A percentile compares a stretch with the other conserved stretches of the same genome.
phyloP scores from a whole-genome alignment of 2,797 vertebrate species.

The Propithecus perrieri region DNA sequence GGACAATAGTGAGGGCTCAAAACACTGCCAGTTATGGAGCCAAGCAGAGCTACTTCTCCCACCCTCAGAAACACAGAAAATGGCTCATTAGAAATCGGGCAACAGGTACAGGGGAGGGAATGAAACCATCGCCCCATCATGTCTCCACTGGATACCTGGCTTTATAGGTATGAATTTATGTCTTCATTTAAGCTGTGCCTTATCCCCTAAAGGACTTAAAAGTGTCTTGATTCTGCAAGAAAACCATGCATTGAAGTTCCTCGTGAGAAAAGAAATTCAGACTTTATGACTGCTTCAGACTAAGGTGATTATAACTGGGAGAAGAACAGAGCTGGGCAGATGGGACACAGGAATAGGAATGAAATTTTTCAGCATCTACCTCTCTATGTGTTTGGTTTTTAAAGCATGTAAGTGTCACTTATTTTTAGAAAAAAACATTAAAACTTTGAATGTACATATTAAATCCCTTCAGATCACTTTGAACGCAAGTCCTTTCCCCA shows the following conservation, averaged over 20 bases:
- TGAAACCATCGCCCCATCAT: neutral
- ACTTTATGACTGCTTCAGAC: neutral
- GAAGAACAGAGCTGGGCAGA: neutral
- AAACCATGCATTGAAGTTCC: neutral
- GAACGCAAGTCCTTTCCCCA: neutral
- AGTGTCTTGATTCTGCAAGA: neutral
- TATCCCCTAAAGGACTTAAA: neutral
- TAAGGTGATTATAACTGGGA: neutral
- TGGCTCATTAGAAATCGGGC: neutral
- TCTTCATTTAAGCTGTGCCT: neutral
- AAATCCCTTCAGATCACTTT: neutral
- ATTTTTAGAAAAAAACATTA: conserved; percentile 22
- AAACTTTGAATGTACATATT: neutral
- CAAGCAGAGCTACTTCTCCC: neutral
- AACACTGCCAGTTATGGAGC: neutral
- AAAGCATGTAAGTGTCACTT: neutral
- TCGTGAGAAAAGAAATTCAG: neutral
- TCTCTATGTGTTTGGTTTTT: neutral
- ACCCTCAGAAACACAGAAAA: neutral
- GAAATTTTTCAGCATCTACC: neutral
- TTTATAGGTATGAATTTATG: neutral
- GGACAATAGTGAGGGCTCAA: neutral
- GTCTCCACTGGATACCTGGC: neutral
- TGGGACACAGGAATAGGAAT: neutral
- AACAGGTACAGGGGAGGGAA: neutral